Evolutionary conservation across 2,797 vertebrate genomes (phyloP), one percentile per base, ranked within the genome.

Genomic region (Galago senegalensis): DNA sequence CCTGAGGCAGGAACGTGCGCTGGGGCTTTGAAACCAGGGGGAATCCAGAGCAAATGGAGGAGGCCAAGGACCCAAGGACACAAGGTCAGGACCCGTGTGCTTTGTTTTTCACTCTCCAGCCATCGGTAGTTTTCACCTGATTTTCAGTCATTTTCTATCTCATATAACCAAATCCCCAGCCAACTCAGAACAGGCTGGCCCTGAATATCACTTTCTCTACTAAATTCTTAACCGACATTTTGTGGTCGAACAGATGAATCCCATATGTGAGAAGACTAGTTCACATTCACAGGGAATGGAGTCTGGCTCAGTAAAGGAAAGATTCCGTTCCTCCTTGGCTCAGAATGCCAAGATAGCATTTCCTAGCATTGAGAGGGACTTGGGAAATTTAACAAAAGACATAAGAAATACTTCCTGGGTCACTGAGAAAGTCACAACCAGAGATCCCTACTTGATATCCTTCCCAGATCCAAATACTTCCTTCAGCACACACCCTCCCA

Each of bases 251-350:
- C 81, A 91, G 91, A 97, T 98, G 96, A 97, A 97, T 97, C 96
- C 97, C 97, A 98, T 97, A 97, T 98, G 97, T 98, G 85, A 92
- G 69, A 96, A 93, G 87, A 95, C 97, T 90, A 96, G 94, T 91
- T 97, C 81, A 82, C 96, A 97, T 97, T 87, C 96, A 95, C 20
- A 40, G 83, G 34, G 73, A 96, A 97, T 96, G 93, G 92, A 95
- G 85, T 85, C 94, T 96, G 91, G 87, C 95, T 98, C 89, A 90
- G 95, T 97, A 95, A 94, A 89, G 80, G 69, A 79, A 86, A 94
- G 97, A 98, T 96, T 90, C 58, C 89, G 89, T 97, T 97, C 82
- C 65, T 87, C 90, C 73, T 96, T 96, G 96, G 94, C 93, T 97
- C 94, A 29, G 56, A 94, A 96, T 76, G 79, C 93, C 82, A 93